phyloP scores from a whole-genome alignment of 2,113 vertebrate genomes.

The Coreoperca whiteheadi region DNA sequence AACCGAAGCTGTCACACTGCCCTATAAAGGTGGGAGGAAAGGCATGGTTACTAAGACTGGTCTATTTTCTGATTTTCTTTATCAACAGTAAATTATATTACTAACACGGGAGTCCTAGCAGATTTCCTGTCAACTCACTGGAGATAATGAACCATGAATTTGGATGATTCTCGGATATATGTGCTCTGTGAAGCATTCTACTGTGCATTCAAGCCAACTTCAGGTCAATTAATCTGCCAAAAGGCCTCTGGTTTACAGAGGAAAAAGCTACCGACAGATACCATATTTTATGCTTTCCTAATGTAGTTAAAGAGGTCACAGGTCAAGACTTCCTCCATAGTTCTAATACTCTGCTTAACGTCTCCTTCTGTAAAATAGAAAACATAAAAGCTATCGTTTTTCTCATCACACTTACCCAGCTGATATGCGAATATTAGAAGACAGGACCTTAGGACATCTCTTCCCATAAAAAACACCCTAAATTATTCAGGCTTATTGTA shows the following conservation, averaged over 20 bases:
- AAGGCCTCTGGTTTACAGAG: constrained; percentile 22
- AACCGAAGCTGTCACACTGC: constrained; percentile 52
- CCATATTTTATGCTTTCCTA: constrained; percentile 48
- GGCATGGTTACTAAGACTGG: constrained; percentile 2
- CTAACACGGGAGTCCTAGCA: constrained; percentile 2
- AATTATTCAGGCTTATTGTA: constrained; percentile 80
- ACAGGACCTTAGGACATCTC: constrained; percentile 70
- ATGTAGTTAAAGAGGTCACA: constrained; percentile 46
- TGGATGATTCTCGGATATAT: constrained; percentile 51
- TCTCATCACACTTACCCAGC: constrained; percentile 46
- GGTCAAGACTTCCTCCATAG: constrained; percentile 21
- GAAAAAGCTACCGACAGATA: constrained; percentile 45
- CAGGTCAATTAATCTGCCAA: constrained; percentile 55
- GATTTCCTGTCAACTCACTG: constrained; percentile 40
- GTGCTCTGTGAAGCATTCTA: constrained; percentile 48
- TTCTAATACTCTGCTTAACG: constrained; percentile 24
- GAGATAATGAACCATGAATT: constrained; percentile 63
- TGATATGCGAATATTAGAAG: constrained; percentile 54
- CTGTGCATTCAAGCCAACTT: constrained; percentile 29
- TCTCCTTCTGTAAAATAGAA: constrained; percentile 40
- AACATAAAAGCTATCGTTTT: constrained; percentile 42
- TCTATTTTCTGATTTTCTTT: constrained; percentile 36
- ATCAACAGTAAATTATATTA: constrained; percentile 9
- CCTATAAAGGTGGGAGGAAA: constrained; percentile 32
- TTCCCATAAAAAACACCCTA: constrained; percentile 58